Base-by-base conservation (phyloP, 2,797 vertebrate genomes). In the Malurus leucopterus region DNA sequence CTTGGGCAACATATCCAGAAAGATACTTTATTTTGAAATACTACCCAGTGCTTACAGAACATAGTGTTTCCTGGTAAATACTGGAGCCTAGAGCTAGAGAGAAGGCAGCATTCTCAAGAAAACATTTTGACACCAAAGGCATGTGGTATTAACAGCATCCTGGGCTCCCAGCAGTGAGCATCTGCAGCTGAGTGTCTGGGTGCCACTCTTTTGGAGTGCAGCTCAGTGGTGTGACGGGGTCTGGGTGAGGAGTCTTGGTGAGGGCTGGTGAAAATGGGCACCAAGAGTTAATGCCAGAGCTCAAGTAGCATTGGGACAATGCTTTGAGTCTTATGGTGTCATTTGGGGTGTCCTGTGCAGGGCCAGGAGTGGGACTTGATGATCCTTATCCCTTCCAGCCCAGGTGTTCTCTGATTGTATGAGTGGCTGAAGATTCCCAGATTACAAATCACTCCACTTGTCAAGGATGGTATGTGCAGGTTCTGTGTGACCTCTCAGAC, bases 161-260 rank as follows among this genome's bases (percentile, higher is more conserved):
- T 44, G 53, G 55, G 61, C 46, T 73, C 15, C 14, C 20, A 54
- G 70, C 41, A 27, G 34, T 1, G 9, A 77, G 43, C 12, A 6
- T 68, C 72, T 57, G 30, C 58, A 50, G 43, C 57, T 32, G 20
- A 43, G 30, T 9, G 51, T 53, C 54, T 3, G 5, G 16, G 5
- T 69, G 67, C 44, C 15, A 38, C 64, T 82, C 2, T 1, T 58
- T 34, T 0, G 1, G 16, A 14, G 13, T 79, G 38, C 18, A 7
- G 0, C n/a, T 18, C 0, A 0, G 44, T 70, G 84, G 49, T 26
- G 43, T 43, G 64, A 8, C 57, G 63, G 58, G 27, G 13, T 1
- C 2, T 36, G 47, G 8, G 5, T 44, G 54, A 53, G 41, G 30
- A 36, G 13, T 1, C 2, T 36, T 43, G 8, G 5, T 44, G 58